Evolutionary conservation across 2,113 vertebrate genomes (phyloP).

Genomic region (Sclerurus mexicanus): DNA sequence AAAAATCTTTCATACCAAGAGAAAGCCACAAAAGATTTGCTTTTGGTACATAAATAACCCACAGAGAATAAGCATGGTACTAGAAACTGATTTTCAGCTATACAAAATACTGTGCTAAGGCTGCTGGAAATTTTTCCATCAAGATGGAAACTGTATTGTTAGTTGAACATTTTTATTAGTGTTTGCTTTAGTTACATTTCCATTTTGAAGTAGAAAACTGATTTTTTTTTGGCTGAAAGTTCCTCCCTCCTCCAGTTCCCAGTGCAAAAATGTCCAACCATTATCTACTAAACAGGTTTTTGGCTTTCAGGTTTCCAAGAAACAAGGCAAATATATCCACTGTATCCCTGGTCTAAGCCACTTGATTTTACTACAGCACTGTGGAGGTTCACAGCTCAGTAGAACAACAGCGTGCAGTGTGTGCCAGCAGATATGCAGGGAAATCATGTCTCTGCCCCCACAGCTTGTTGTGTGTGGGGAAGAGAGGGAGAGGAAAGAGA

Average conservation of each 20-base stretch:
- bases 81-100: not conserved
- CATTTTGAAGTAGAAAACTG: conserved; percentile 45
- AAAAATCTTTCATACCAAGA: not conserved
- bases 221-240: conserved; percentile 44
- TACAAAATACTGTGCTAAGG: not conserved
- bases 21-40: not conserved
- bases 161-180: conserved; percentile 27
- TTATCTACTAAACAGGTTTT: conserved; percentile 40
- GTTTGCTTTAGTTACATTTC: conserved; percentile 33
- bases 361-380: not conserved
- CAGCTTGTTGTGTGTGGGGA: not conserved
- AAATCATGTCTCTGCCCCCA: not conserved
- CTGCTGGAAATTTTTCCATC: not conserved
- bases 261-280: not conserved
- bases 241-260: conserved; percentile 29
- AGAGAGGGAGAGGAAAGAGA: not conserved
- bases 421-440: not conserved
- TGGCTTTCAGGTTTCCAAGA: conserved; percentile 55
- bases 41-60: not conserved
- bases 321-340: conserved; percentile 52
- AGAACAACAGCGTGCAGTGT: not conserved
- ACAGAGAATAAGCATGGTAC: not conserved
- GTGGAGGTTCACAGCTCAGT: not conserved
- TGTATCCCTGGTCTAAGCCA: not conserved
- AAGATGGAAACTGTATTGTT: conserved; percentile 6